Evolutionary conservation across 2,888 invertebrate genomes (phyloP).

Genomic region (Leptinotarsa peninsularis): DNA sequence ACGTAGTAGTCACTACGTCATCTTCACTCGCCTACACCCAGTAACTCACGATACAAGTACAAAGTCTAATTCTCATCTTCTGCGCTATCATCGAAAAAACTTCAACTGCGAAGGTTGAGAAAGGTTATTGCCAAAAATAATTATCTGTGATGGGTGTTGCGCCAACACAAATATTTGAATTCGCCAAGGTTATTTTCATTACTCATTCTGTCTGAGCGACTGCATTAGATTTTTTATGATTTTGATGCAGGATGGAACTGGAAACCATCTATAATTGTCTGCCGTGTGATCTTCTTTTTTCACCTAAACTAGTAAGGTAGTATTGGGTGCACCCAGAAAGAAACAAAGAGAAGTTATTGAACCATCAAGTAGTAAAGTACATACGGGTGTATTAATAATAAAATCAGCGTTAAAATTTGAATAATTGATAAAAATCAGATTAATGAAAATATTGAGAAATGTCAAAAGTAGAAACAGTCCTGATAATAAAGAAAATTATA

Average conservation of each 20-base stretch:
- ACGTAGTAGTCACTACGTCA: no score
- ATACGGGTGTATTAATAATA: no score
- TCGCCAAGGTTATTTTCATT: conserved; percentile 40
- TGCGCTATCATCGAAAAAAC: conserved; percentile 10
- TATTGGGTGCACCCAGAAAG: no score
- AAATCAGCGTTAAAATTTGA: no score
- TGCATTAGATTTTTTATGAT: conserved; percentile 25
- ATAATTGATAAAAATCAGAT: no score
- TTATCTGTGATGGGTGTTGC: conserved; percentile 28
- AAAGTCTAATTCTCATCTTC: background rate
- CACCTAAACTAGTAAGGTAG: no score
- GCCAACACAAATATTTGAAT: conserved; percentile 43
- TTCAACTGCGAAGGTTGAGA: conserved; percentile 26
- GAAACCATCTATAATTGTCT: background rate
- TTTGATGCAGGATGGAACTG: conserved; percentile 8
- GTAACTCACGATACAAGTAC: background rate
- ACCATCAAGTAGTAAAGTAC: no score
- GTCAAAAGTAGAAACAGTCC: no score
- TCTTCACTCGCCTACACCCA: background rate
- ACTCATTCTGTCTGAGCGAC: conserved; percentile 25
- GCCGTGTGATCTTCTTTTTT: no score
- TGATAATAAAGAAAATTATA: no score
- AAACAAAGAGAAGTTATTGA: no score
- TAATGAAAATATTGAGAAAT: no score
- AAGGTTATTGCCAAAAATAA: conserved; percentile 39